Base-by-base conservation (phyloP, 1,140 invertebrate species). In the Paramacrobiotus metropolitanus region DNA sequence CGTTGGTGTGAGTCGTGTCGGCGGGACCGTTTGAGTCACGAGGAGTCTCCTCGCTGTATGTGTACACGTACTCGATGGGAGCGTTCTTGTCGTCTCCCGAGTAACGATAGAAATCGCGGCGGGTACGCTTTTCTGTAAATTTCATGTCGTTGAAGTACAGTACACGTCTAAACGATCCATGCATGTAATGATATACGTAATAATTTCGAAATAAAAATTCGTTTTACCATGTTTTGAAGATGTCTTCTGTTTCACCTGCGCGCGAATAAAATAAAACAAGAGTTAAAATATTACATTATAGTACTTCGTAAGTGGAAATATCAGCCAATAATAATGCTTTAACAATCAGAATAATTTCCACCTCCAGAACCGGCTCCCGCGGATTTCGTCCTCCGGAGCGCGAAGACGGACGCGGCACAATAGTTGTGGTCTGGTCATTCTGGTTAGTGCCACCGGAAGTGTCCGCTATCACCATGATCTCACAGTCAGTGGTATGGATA, bases 11-110 rank as follows among this genome's bases (percentile, higher is more conserved):
- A 15, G 4, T 55, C 4, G 15, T 24, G 9, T 24, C 48, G 28
- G 15, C 24, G 15, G 48, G 48, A 24, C 24, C 48, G 24, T 4
- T 55, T 15, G 48, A 55, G 15, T 24, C 28, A 15, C 24, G 4
- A 9, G 48, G 48, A 4, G 48, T 55, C 24, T 55, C 48, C 48
- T 55, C 48, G 28, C 48, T 55, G 48, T 55, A 55, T 15, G 48
- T 55, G 48, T 55, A 55, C 15, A 55, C 48, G 24, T 55, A 55
- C 28, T 55, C 48, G 15, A 55, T 55, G 15, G 48, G 48, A 28
- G 48, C 15, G 4, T 55, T 15, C 4, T 55, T 55, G 48, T 24
- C 24, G 24, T 55, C 48, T 28, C 48, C 48, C 15, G 48, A 55
- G 28, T 55, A 28, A 15, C 24, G 15, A 24, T 55, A 55, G 15